Evolutionary conservation across 2,888 invertebrate species (phyloP), one percentile per base, ranked within the genome.

Genomic region (Cataglyphis rosenhaueri): DNA sequence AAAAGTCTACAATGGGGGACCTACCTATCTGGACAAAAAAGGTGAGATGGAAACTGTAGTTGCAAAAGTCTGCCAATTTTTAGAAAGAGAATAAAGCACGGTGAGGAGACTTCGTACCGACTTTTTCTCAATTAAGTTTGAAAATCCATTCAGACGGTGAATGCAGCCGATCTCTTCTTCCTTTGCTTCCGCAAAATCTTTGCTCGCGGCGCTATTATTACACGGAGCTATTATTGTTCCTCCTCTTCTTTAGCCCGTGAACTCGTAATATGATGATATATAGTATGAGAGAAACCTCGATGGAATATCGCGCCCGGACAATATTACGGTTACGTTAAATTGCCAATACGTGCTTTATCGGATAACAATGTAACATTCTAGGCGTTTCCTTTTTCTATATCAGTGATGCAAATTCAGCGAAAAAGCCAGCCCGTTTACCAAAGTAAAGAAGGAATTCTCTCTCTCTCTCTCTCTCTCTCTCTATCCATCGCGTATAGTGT

Each of bases 71-170:
- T 44, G 70, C 57, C 78, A 78, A 71, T 78, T 78, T 44, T 78
- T 59, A 32, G 41, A 57, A 78, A 78, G 44, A 70, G 59, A 78
- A 78, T 78, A 59, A 78, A 78, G 71, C 44, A 59, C 71, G 71
- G 71, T 71, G 59, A 78, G 78, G 71, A 78, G 78, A 78, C 78
- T 78, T 79, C 59, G 59, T 71, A 32, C 71, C 48, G 78, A 79
- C 59, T 79, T 79, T 79, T 79, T 71, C 78, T 71, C 78, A 79
- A 79, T 79, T 79, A 79, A 79, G 78, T 79, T 79, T 79, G 71
- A 70, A 79, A 79, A 59, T 79, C 78, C 71, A 79, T 79, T 79
- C 78, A 79, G 71, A 79, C 78, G 44, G 59, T 70, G 71, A 71
- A 79, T 68, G 78, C 59, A 68, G 44, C 71, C 59, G 78, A 78